Base-by-base conservation (phyloP, 2,888 invertebrate species). In the Euplexia lucipara region DNA sequence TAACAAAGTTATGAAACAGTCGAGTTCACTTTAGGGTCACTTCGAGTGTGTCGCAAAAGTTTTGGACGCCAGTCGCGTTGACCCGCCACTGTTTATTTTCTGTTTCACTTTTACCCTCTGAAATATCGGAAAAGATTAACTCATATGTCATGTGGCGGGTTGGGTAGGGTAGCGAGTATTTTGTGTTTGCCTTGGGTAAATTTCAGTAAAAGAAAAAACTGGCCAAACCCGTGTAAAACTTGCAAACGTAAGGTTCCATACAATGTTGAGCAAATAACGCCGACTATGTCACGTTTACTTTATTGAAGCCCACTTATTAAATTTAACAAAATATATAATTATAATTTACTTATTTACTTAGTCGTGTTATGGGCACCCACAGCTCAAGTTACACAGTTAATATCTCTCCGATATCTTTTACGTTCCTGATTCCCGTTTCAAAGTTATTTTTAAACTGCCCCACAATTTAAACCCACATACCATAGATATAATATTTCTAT, bases 1-100 rank as follows among this genome's bases (percentile, higher is more conserved):
- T 90, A 89, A 88, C 84, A 83, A 88, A 90, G 88, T 89, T 88
- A 84, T 76, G 70, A 81, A 82, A 81, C 83, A 79, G 85, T 85
- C 77, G 81, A 88, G 86, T 79, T 78, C 83, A 81, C 83, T 87
- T 81, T 78, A 79, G 82, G 85, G 87, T 86, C 88, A 88, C 82
- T 87, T 87, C 59, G 83, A 89, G 89, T 86, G 73, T 81, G 85
- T 84, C 83, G 84, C 71, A 77, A 86, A 81, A 81, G 78, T 81
- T 81, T 70, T 2, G 16, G 39, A 34, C 57, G 66, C 41, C 57
- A 56, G 62, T 74, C 69, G 52, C 48, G 35, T 32, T 63, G 49
- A 62, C 39, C 49, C 66, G 48, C 37, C 30, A 39, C 51, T 81
- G 72, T 81, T 79, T 78, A 71, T 81, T 82, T 81, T 79, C 70